phyloP scores from a whole-genome alignment of 2,113 vertebrate genomes.

The Steatornis caripensis region DNA sequence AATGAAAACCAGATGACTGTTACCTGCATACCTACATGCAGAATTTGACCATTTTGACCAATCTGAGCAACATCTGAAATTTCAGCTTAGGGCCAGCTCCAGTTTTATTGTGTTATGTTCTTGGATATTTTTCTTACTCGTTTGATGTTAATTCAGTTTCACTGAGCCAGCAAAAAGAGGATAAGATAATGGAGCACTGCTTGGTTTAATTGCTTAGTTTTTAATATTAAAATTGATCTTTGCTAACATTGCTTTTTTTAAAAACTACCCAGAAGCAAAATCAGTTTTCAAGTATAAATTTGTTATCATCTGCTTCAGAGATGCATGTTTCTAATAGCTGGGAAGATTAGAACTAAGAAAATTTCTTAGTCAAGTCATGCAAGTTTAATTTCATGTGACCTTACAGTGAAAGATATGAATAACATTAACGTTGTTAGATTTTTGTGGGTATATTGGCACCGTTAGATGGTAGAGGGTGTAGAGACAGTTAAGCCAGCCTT shows the following conservation, averaged over 20 bases:
- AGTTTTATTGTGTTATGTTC: neutral
- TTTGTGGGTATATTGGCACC: neutral
- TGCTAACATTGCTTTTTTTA: neutral
- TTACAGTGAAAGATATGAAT: neutral
- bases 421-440: neutral
- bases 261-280: neutral
- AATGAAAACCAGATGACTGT: neutral
- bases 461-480: neutral
- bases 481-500: neutral
- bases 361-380: neutral
- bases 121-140: neutral
- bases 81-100: neutral
- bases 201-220: neutral
- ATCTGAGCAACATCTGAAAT: neutral
- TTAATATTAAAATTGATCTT: neutral
- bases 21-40: neutral
- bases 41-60: neutral
- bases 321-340: neutral
- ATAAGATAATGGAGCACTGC: neutral
- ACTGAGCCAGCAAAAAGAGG: neutral
- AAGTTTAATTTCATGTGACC: neutral
- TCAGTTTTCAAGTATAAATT: neutral
- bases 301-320: neutral
- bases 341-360: neutral
- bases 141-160: neutral